phyloP scores from a whole-genome alignment of 2,888 invertebrate genomes.

The Sminthurinus aureus region DNA sequence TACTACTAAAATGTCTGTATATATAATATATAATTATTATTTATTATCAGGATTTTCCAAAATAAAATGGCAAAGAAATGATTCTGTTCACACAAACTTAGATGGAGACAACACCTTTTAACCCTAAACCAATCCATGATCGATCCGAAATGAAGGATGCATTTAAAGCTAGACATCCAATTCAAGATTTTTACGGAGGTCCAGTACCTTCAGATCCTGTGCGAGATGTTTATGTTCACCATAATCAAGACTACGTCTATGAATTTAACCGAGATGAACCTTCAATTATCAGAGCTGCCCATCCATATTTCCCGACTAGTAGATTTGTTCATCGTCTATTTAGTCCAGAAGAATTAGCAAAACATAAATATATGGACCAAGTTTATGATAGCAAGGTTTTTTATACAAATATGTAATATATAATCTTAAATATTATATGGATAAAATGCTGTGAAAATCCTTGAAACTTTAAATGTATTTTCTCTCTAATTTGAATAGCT shows the following conservation, averaged over 20 bases:
- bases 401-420: no score
- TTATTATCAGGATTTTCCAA: neutral
- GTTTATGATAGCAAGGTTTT: conserved; percentile 22
- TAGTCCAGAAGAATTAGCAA: conserved; percentile 29
- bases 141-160: conserved; percentile 35
- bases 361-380: conserved; percentile 16
- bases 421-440: neutral
- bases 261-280: conserved; percentile 39
- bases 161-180: conserved; percentile 32
- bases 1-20: no score
- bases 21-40: neutral
- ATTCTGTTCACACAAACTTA: neutral
- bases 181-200: conserved; percentile 36
- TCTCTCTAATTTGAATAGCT: neutral
- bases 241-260: conserved; percentile 18
- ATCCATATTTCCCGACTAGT: conserved; percentile 39
- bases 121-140: conserved; percentile 41
- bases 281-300: conserved; percentile 34
- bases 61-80: neutral
- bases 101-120: conserved; percentile 27
- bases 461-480: neutral
- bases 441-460: no score
- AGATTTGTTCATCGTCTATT: conserved; percentile 37
- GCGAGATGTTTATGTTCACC: conserved; percentile 35
- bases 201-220: conserved; percentile 25